These are phyloP conservation scores for Euphonia xanthogaster DNA, from an alignment of 2,797 vertebrate genomes.

Conservation along the genomic window DNA sequence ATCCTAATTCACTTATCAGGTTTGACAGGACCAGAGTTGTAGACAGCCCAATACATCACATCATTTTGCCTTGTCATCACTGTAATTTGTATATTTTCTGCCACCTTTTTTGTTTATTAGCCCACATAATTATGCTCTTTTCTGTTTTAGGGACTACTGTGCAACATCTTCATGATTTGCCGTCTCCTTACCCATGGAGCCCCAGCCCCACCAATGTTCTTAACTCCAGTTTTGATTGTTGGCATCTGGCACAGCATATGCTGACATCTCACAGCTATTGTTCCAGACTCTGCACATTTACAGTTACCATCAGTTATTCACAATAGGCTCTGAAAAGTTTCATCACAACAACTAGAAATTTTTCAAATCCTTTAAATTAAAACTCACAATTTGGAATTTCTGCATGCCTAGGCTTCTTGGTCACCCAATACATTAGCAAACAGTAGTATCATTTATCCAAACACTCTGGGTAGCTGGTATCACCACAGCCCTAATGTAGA, in stretches of 20 bases:
- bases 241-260: conserved; percentile 29
- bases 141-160: background rate
- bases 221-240: background rate
- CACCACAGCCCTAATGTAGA: background rate
- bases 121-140: background rate
- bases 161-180: background rate
- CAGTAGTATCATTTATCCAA: background rate
- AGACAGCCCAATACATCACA: background rate
- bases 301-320: background rate
- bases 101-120: background rate
- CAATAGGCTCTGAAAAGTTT: background rate
- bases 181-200: background rate
- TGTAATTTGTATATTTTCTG: background rate
- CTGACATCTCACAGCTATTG: conserved; percentile 24
- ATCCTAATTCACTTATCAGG: background rate
- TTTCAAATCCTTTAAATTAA: background rate
- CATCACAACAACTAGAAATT: background rate
- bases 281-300: background rate
- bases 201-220: background rate
- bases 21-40: background rate
- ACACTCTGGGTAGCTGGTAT: background rate
- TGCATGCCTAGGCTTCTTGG: background rate
- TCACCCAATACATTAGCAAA: background rate
- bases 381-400: background rate
- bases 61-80: background rate